Evolutionary conservation across 2,888 invertebrate species (phyloP), one percentile per base, ranked within the genome.

Genomic region (Pandemis cinnamomeana): DNA sequence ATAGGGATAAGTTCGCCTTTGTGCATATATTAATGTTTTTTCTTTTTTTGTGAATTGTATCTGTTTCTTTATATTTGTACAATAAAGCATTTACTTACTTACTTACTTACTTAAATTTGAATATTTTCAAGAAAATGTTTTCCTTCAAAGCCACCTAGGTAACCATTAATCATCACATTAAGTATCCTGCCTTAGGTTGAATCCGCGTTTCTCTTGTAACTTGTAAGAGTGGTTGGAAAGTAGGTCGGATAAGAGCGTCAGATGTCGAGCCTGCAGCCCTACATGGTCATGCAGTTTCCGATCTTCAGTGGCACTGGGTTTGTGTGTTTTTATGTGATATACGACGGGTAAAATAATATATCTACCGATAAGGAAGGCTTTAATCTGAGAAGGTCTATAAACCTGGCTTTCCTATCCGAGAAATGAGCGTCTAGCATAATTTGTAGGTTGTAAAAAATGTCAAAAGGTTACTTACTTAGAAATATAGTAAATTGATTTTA

Each of bases 211-310:
- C 76, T 80, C 81, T 86, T 84, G 82, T 84, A 77, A 83, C 83
- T 83, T 78, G 77, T 71, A 68, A 71, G 68, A 71, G 73, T 67
- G 77, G 79, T 78, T 84, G 82, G 90, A 91, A 91, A 92, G 90
- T 91, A 83, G 90, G 91, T 88, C 87, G 87, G 83, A 84, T 82
- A 82, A 81, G 81, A 81, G 83, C 83, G 82, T 84, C 84, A 83
- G 84, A 85, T 83, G 83, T 83, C 83, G 85, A 81, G 82, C 80
- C 83, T 85, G 84, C 81, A 84, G 83, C 91, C 90, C 80, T 91
- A 90, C 78, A 90, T 76, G 91, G 88, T 75, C 78, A 75, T 82
- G 81, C 80, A 79, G 84, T 87, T 90, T 90, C 87, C 87, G 88
- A 89, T 85, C 82, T 79, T 84, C 80, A 72, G 80, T 77, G 77